These are phyloP conservation scores for Apeira syringaria DNA, from an alignment of 2,888 invertebrate species.

Conservation along the genomic window DNA sequence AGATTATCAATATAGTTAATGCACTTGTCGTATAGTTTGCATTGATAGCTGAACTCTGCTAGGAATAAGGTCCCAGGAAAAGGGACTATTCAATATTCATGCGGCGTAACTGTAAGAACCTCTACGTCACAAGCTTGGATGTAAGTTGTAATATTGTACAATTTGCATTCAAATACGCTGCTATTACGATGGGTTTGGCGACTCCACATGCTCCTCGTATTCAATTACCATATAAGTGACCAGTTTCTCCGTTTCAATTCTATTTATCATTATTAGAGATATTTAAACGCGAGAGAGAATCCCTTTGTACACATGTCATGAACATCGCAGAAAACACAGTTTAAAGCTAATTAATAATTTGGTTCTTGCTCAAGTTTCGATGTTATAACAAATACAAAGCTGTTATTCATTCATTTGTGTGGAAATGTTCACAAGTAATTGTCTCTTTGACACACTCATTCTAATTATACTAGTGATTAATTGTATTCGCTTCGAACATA, in stretches of 20 bases:
- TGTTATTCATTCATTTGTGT: conserved; percentile 29
- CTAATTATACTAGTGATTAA: conserved; percentile 31
- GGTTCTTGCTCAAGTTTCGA: no score
- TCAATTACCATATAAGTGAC: conserved; percentile 25
- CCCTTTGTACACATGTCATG: no score
- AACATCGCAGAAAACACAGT: conserved; percentile 7
- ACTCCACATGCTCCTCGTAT: conserved; percentile 20
- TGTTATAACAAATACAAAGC: conserved; percentile 1
- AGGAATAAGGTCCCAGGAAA: conserved; percentile 35
- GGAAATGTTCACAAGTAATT: conserved; percentile 26
- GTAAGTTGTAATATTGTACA: conserved; percentile 39
- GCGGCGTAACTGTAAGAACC: conserved; percentile 33
- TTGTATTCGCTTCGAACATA: conserved; percentile 21
- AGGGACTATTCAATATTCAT: conserved; percentile 36
- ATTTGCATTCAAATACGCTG: conserved; percentile 43
- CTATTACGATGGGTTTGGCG: conserved; percentile 34
- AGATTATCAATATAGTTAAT: no score
- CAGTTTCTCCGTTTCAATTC: conserved; percentile 13
- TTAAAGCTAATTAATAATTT: neutral
- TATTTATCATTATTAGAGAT: conserved; percentile 15
- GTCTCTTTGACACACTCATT: conserved; percentile 25
- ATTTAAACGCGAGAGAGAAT: conserved; percentile 13
- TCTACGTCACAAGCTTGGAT: conserved; percentile 40
- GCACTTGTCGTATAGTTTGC: no score
- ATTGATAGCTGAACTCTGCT: no score